Evolutionary conservation across 2,113 vertebrate genomes (phyloP), one percentile per base, ranked within the genome.

Genomic region (Nannobrachium achirus): DNA sequence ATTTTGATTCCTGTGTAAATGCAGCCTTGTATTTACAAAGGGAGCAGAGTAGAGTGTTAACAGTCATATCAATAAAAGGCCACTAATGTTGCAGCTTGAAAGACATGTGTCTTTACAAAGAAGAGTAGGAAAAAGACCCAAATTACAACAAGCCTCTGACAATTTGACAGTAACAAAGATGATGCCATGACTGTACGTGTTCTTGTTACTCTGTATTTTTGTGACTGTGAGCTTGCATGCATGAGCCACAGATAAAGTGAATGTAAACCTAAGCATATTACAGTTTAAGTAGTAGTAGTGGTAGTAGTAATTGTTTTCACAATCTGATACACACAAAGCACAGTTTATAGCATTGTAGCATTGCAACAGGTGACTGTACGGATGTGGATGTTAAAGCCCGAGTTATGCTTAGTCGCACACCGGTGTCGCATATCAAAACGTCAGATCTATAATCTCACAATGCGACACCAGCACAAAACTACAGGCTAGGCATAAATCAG

Each of bases 41-140:
- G 33, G 66, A 56, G 55, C 38, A 6, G 66, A 33, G 55, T 10
- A n/a, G n/a, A 41, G 1, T 1, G 15, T 69, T 79, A 89, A 86
- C 88, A 88, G 88, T 88, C 84, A 45, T 78, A 67, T 55, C 25
- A 39, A 66, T 45, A 7, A 78, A 88, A 89, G 86, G 85, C 83
- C 85, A 83, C 85, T 39, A 55, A 51, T 18, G 66, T 56, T 63
- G 73, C 49, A 14, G 59, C 33, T 78, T 13, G 11, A 56, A 66
- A 79, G 63, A 18, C 9, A 33, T 33, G 25, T 14, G n/a, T 16
- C n/a, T 52, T 52, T 49, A 49, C 46, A 49, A 6, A 15, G 13
- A 15, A 80, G 16, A 73, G 74, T 78, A 79, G 64, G 81, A 86
- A 51, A 82, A 33, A 71, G 72, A 46, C 69, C 56, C 67, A 0